Conservation (phyloP, 2,113 vertebrate species). For the Gasterosteus nipponicus region DNA sequence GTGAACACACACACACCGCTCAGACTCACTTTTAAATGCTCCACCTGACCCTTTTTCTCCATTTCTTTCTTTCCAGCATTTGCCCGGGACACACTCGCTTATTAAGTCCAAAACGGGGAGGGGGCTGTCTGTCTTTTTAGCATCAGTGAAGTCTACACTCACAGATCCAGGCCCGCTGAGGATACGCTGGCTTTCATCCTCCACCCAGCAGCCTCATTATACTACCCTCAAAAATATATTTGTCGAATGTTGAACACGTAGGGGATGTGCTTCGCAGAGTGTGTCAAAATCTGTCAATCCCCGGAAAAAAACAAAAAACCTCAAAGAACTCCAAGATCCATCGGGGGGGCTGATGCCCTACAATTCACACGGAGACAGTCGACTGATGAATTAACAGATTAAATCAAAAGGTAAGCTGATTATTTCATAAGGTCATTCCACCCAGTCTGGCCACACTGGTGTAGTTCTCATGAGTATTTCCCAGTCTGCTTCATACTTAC, state of each 20-base stretch:
- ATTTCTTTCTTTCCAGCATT: not conserved
- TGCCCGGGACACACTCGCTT: slow-evolving; percentile 12
- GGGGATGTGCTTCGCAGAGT: not conserved
- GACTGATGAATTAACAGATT: not conserved
- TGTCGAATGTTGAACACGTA: slow-evolving; percentile 17
- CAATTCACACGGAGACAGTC: slow-evolving; percentile 9
- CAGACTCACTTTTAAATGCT: slow-evolving; percentile 58
- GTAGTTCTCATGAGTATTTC: not conserved
- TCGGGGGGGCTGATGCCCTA: slow-evolving; percentile 24
- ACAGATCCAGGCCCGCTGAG: slow-evolving; percentile 20
- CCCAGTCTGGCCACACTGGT: not conserved
- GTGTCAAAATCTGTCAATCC: slow-evolving; percentile 31
- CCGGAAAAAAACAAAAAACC: slow-evolving; percentile 31
- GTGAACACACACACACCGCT: slow-evolving; percentile 38
- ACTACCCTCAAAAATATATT: not conserved
- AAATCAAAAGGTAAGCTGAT: slow-evolving; percentile 7
- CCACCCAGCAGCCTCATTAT: slow-evolving; percentile 49
- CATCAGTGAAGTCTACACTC: slow-evolving; percentile 34
- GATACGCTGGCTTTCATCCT: slow-evolving; percentile 48
- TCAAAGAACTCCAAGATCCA: slow-evolving; percentile 21
- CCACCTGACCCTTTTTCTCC: slow-evolving; percentile 12
- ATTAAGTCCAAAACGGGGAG: slow-evolving; percentile 29
- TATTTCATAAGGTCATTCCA: not conserved
- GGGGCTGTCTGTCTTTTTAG: slow-evolving; percentile 24
- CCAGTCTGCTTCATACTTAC: not conserved